Evolutionary conservation across 2,888 invertebrate species (phyloP).

Genomic region (Chrysopilus asiliformis): DNA sequence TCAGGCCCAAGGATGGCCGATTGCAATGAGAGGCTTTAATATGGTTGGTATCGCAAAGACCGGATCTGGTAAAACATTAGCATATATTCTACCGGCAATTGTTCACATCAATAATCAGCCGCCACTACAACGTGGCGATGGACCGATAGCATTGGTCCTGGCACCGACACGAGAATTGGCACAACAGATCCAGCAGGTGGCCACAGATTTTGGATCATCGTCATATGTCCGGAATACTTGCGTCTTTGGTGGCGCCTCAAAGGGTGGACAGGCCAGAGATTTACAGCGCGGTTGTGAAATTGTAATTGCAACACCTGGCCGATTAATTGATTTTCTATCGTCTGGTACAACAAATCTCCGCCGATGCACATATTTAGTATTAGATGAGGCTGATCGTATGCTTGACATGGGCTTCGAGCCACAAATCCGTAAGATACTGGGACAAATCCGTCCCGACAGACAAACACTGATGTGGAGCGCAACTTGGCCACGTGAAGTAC

Average conservation of each 20-base stretch:
- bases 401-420: conserved; percentile 97
- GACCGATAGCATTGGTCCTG: conserved; percentile 68
- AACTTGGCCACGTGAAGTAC: conserved; percentile 97
- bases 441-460: conserved; percentile 85
- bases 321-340: conserved; percentile 74
- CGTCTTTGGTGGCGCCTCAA: conserved; percentile 87
- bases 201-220: conserved; percentile 62
- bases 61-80: conserved; percentile 68
- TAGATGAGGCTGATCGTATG: conserved; percentile 92
- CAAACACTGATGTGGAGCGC: conserved; percentile 99
- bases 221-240: conserved; percentile 71
- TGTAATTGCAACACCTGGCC: conserved; percentile 79
- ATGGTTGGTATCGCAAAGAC: conserved; percentile 79
- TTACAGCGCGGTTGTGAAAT: conserved; percentile 71
- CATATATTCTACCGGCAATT: conserved; percentile 69
- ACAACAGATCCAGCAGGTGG: conserved; percentile 72
- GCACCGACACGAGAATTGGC: conserved; percentile 69
- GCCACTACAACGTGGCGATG: conserved; percentile 61
- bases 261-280: conserved; percentile 57
- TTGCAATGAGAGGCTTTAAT: conserved; percentile 68
- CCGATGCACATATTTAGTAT: conserved; percentile 69
- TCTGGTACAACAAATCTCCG: conserved; percentile 57
- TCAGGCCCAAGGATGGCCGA: conserved; percentile 78
- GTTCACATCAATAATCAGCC: conserved; percentile 76
- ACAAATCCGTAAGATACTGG: conserved; percentile 85